Conservation (phyloP, 1,140 invertebrate genomes). For the Gonioctena quinquepunctata region DNA sequence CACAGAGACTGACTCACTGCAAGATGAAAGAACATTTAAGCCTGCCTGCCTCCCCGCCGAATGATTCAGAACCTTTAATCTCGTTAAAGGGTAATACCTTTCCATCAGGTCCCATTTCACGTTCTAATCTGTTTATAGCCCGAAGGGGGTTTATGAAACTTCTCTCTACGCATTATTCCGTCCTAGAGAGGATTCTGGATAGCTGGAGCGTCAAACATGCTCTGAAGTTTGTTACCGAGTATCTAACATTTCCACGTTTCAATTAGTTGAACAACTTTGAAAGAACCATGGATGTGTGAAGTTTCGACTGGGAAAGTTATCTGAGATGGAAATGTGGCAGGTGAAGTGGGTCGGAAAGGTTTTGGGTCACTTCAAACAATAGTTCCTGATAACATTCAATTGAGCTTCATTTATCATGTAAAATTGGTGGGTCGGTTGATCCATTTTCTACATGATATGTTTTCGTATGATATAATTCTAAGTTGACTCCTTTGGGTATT, state of each 20-base stretch:
- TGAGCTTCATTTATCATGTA: not conserved
- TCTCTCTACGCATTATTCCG: constrained; percentile 17
- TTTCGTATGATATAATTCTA: too few species aligned
- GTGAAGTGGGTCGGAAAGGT: not conserved
- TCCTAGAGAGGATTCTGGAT: constrained; percentile 34
- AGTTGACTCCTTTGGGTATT: too few species aligned
- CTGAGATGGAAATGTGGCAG: not conserved
- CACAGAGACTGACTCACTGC: not conserved
- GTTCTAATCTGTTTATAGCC: constrained; percentile 42
- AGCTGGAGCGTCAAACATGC: constrained; percentile 40
- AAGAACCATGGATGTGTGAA: constrained; percentile 26
- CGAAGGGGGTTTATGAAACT: constrained; percentile 31
- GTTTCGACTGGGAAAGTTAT: constrained; percentile 16
- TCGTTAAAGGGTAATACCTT: constrained; percentile 47
- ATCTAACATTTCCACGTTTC: constrained; percentile 32
- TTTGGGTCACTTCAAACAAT: not conserved
- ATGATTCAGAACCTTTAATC: constrained; percentile 44
- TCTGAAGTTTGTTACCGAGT: constrained; percentile 31
- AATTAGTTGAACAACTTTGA: constrained; percentile 26
- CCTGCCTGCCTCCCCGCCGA: constrained; percentile 19
- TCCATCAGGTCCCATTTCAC: constrained; percentile 40
- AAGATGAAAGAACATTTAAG: not conserved
- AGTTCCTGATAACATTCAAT: not conserved
- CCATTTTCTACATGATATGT: too few species aligned
- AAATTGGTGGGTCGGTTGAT: too few species aligned